Evolutionary conservation across 1,140 invertebrate species (phyloP), one percentile per base, ranked within the genome.

Genomic region (Probaryconus sp.): DNA sequence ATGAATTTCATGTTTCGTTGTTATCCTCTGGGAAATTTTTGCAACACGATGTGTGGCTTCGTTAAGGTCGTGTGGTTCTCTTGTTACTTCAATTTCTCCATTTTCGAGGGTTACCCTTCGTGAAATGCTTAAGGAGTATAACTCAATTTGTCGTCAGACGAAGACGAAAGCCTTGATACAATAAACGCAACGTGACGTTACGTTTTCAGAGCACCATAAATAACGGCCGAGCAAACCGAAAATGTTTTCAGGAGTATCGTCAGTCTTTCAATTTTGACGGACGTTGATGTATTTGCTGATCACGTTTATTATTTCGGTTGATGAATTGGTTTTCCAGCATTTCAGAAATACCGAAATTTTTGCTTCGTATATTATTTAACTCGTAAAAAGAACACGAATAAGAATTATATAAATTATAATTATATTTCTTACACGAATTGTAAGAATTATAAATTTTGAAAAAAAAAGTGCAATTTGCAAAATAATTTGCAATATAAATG

Each of bases 101-200:
- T 50, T 51, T 58, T 48, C 38, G 38, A 65, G 38, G 40, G 31
- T 17, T 28, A 38, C 67, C 67, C 67, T 56, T 14, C 14, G 13
- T 26, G 42, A 28, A 21, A 7, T 11, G 6, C 45, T 37, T 37
- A 38, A 50, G 24, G 56, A 51, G 60, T 61, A 56, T 83, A 83
- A 84, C 82, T 82, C 78, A 83, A 84, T 85, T 83, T 81, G 77
- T 42, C 48, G 43, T 18, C 26, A 60, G 38, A 14, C 51, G 48
- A 17, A 50, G 14, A n/a, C 3, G 38, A 55, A 81, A 79, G 58
- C 45, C 68, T 64, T 80, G 78, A 83, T 79, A 76, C 42, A 79
- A 84, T 83, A 81, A 81, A 63, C 14, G 33, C 47, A 53, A 80
- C 77, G 77, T 80, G 78, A 79, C 71, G 50, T 21, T 76, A 31